A percentile compares a stretch with the other conserved stretches of the same genome.
These are phyloP conservation scores for Thysanoteuthis rhombus DNA, from an alignment of 2,888 invertebrate species.

Conservation along the genomic window DNA sequence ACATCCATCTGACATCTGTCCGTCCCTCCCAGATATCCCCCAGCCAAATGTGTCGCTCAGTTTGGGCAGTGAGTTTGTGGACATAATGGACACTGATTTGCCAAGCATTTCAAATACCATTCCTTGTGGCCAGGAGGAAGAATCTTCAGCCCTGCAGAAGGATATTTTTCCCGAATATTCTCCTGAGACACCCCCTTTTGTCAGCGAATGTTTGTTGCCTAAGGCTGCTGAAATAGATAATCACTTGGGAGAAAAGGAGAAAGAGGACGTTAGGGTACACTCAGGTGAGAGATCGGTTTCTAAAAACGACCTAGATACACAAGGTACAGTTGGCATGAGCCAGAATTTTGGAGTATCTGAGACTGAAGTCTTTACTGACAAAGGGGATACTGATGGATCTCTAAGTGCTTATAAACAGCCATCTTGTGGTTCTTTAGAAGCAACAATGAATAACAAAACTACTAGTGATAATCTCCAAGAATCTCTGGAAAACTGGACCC, in stretches of 20 bases:
- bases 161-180: not conserved
- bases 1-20: not conserved
- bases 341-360: not conserved
- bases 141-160: not conserved
- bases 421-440: not conserved
- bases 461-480: not conserved
- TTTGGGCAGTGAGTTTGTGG: conserved; percentile 19
- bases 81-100: conserved; percentile 20
- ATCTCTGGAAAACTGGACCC: not conserved
- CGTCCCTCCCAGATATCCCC: conserved; percentile 12
- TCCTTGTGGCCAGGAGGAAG: not conserved
- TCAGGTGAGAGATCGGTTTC: not conserved
- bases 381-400: not conserved
- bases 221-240: not conserved
- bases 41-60: conserved; percentile 15
- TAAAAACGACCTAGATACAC: not conserved
- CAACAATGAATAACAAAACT: not conserved
- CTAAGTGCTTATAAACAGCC: not conserved
- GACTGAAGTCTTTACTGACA: not conserved
- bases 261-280: no score
- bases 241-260: not conserved
- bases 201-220: not conserved
- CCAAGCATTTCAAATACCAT: not conserved
- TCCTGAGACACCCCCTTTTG: conserved; percentile 1
- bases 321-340: not conserved